Base-by-base conservation (phyloP, 2,888 invertebrate species). In the Onchidella celtica region DNA sequence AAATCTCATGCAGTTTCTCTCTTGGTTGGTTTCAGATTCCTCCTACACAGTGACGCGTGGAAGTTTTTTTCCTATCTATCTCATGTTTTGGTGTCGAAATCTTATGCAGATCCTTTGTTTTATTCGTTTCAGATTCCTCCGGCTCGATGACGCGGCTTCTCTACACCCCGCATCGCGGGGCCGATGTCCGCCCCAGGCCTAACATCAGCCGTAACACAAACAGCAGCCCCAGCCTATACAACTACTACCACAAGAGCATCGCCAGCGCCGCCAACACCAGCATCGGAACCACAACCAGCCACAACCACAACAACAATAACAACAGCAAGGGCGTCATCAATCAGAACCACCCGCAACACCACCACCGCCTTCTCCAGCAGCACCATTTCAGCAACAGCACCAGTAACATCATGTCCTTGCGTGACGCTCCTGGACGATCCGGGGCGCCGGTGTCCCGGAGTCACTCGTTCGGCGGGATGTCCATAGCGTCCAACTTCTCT, bases 381-480 rank as follows among this genome's bases (percentile, higher is more conserved):
- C 59, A 29, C 14, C 68, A 36, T 34, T n/a, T 32, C 63, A 79
- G 73, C 38, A 57, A 38, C 9, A 70, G 79, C 69, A 65, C 75
- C 38, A 61, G 63, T 63, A 78, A 79, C 47, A 83, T 82, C 68
- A 86, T 86, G 84, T 86, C 86, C 24, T 75, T 82, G 34, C 82
- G 85, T 69, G 85, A 86, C 40, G 59, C 81, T 3, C 81, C 79
- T 17, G 84, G 80, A 29, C 83, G 85, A 27, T 29, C 72, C 59
- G 78, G 73, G 47, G 77, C 74, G 40, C 85, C 88, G 63, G 90
- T 91, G 32, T 86, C 87, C 36, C 85, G 91, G 59, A 90, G 90
- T 82, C 89, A 90, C 24, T 90, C 90, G 65, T 91, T 91, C 82
- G 88, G 87, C 32, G 90, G 90, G 3, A 83, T 86, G 82, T 85